Base-by-base conservation (phyloP, 2,113 vertebrate species). In the Jacana jacana region DNA sequence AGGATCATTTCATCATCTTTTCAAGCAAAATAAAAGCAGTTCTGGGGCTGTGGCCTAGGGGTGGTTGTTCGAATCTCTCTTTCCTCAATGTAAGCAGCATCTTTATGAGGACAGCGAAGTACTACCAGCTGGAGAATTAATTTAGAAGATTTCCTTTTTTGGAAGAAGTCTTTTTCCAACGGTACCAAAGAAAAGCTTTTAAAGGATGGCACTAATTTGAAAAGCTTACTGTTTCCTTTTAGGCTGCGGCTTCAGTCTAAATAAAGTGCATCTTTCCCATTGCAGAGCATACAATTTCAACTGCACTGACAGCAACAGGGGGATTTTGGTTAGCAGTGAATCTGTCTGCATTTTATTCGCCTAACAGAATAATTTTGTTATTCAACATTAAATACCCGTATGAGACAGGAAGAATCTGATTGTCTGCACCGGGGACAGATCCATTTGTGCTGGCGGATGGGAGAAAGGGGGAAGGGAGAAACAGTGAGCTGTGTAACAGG, bases 51-150 rank as follows among this genome's bases (percentile, higher is more conserved):
- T 57, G 70, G 39, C 57, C 1, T 8, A 73, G 42, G 64, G 42
- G 33, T 30, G 73, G 65, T 30, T 88, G 86, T 86, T 92, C 57
- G 87, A 84, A 71, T 92, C 83, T 69, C 76, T 83, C 91, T 93
- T 91, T 87, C 78, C 48, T 94, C 84, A 91, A 24, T 92, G 66
- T 89, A 95, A 95, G 95, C 89, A 94, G 84, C 95, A 89, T 96
- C 94, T 86, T 95, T 81, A 61, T 81, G 65, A 96, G 77, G 65
- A 79, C 70, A 91, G 84, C 10, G 0, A 97, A 97, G 93, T 96
- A 87, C 91, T 85, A 95, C 86, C 96, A 97, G 94, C 93, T 97
- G 95, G 95, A 82, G 93, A 95, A 94, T 89, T 91, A 91, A 96
- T 96, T 95, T 95, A 96, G 94, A 81, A 84, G 60, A 89, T 76